Conservation (phyloP, 2,113 vertebrate genomes). For the Condylura cristata region DNA sequence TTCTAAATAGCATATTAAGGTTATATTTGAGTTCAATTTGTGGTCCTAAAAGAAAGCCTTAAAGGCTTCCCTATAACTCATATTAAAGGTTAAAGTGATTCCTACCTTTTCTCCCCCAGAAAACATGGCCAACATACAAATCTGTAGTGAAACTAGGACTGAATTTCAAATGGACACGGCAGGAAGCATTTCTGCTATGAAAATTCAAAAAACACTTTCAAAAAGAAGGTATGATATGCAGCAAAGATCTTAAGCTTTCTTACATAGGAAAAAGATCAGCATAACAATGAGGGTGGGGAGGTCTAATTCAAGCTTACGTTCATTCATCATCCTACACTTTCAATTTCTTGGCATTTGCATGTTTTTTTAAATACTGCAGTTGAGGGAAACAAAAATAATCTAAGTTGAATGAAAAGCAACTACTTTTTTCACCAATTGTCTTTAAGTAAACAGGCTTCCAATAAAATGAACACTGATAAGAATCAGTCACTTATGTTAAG, state of each 20-base stretch:
- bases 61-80: slow-evolving; percentile 5
- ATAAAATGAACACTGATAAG: background rate
- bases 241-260: slow-evolving; percentile 46
- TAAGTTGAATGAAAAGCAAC: background rate
- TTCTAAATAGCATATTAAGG: slow-evolving; percentile 63
- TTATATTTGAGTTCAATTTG: slow-evolving; percentile 59
- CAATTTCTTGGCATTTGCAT: background rate
- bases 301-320: background rate
- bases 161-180: slow-evolving; percentile 47
- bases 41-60: slow-evolving; percentile 42
- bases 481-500: background rate
- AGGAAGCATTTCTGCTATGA: slow-evolving; percentile 20
- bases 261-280: slow-evolving; percentile 21
- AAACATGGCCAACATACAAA: slow-evolving; percentile 14
- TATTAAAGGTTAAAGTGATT: slow-evolving; percentile 61
- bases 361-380: background rate
- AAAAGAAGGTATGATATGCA: slow-evolving; percentile 47
- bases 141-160: background rate
- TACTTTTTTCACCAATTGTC: background rate
- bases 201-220: slow-evolving; percentile 52
- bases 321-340: background rate
- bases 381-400: background rate
- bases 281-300: background rate
- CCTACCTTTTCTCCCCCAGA: background rate
- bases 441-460: background rate